These are phyloP conservation scores for Zaprionus obscuricornis DNA, from an alignment of 2,888 invertebrate species.

Conservation along the genomic window DNA sequence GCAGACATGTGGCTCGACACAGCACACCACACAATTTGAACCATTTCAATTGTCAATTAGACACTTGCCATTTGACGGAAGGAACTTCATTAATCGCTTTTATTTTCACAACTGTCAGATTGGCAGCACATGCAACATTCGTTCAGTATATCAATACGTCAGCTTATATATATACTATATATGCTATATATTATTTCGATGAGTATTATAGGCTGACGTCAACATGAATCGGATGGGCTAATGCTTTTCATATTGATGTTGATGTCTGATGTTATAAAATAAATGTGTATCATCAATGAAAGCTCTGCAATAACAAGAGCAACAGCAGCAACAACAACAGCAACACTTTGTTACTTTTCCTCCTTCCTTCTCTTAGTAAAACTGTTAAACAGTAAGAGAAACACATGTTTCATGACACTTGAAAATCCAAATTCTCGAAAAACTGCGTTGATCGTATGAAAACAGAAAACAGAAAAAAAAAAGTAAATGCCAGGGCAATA, in stretches of 20 bases:
- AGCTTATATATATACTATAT: constrained; percentile 11
- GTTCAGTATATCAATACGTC: constrained; percentile 20
- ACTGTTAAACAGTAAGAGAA: constrained; percentile 12
- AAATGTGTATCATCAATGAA: constrained; percentile 46
- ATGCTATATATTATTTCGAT: background rate
- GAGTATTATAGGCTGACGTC: too few species aligned
- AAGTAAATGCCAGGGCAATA: constrained; percentile 56
- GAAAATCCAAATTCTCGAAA: constrained; percentile 35
- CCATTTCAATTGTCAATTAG: constrained; percentile 58
- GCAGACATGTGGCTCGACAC: constrained; percentile 4
- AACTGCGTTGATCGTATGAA: constrained; percentile 47
- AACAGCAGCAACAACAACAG: too few species aligned
- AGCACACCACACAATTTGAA: background rate
- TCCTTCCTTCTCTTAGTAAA: background rate
- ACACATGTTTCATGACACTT: constrained; percentile 71
- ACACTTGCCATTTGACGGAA: constrained; percentile 54
- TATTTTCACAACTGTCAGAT: constrained; percentile 45
- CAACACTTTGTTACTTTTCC: background rate
- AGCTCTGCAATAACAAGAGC: too few species aligned
- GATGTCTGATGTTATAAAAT: constrained; percentile 39
- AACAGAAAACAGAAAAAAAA: constrained; percentile 5
- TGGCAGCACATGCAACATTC: background rate
- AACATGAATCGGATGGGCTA: constrained; percentile 43
- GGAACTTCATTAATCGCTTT: constrained; percentile 69
- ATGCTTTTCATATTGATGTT: constrained; percentile 21